Evolutionary conservation across 2,797 vertebrate genomes (phyloP).

Genomic region (Macroramphosus scolopax): DNA sequence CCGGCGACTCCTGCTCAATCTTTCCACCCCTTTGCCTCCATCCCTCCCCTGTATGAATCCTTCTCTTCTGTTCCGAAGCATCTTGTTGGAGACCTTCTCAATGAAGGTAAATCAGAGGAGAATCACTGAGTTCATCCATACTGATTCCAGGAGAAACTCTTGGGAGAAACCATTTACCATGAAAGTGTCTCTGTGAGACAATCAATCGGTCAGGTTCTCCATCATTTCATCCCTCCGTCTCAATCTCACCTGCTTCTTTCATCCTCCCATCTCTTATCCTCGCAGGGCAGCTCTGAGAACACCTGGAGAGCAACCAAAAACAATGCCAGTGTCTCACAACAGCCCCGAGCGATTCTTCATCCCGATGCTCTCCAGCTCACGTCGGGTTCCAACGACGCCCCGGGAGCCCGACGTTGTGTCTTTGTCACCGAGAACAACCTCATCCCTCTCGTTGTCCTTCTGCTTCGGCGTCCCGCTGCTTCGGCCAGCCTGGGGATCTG

Average conservation of each 20-base stretch:
- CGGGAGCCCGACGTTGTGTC: no score
- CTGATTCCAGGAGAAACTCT: conserved; percentile 13
- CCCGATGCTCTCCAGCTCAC: conserved; percentile 19
- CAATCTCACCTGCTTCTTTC: no score
- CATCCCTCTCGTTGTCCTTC: conserved; percentile 19
- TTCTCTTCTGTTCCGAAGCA: conserved; percentile 13
- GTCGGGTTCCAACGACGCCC: conserved; percentile 27
- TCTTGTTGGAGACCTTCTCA: conserved; percentile 16
- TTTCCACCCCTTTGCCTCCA: conserved; percentile 22
- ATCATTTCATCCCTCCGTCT: no score
- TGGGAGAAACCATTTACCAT: no score
- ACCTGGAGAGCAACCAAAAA: conserved; percentile 13
- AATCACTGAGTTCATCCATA: conserved; percentile 4
- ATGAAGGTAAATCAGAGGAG: conserved; percentile 11
- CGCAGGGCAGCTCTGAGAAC: no score
- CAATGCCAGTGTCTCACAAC: conserved; percentile 7
- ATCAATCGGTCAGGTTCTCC: no score
- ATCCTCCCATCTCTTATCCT: no score
- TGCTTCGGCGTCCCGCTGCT: conserved; percentile 1
- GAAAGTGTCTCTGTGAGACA: no score
- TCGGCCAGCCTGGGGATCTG: conserved; percentile 3
- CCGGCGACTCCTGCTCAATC: conserved; percentile 32
- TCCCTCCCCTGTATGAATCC: conserved; percentile 33
- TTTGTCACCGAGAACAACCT: conserved; percentile 40
- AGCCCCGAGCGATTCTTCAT: conserved; percentile 28